These are phyloP conservation scores for Batillaria attramentaria DNA, from an alignment of 1,140 invertebrate genomes.

Conservation along the genomic window DNA sequence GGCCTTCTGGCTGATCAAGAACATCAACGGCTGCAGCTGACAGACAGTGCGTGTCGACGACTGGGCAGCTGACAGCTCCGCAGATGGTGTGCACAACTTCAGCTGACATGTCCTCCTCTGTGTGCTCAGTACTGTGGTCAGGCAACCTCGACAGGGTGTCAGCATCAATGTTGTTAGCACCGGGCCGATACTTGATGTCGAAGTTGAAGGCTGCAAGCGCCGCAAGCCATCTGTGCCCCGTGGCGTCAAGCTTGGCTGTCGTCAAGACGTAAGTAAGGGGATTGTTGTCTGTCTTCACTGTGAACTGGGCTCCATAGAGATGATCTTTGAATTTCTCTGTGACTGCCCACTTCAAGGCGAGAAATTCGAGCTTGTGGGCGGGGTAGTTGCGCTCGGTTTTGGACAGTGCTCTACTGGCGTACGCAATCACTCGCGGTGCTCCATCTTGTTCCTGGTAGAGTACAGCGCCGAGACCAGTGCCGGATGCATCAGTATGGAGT, in stretches of 20 bases:
- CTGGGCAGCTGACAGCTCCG: no score
- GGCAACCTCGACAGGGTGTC: slow-evolving; percentile 28
- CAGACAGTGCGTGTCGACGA: no score
- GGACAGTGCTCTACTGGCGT: slow-evolving; percentile 36
- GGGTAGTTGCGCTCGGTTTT: slow-evolving; percentile 35
- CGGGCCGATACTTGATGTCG: slow-evolving; percentile 10
- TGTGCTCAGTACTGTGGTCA: no score
- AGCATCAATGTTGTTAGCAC: slow-evolving; percentile 26
- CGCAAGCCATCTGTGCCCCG: slow-evolving; percentile 28
- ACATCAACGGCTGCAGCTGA: no score
- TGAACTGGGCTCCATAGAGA: slow-evolving; percentile 21
- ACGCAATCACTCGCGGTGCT: slow-evolving; percentile 36
- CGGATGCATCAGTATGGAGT: slow-evolving; percentile 52
- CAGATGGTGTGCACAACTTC: neutral
- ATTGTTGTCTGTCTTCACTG: slow-evolving; percentile 31
- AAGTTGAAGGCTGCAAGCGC: slow-evolving; percentile 20
- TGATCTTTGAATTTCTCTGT: slow-evolving; percentile 40
- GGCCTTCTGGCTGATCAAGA: no score
- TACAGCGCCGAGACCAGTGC: slow-evolving; percentile 52
- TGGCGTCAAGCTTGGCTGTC: slow-evolving; percentile 18
- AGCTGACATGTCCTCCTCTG: neutral
- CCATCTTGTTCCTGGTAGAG: slow-evolving; percentile 52
- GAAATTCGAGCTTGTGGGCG: slow-evolving; percentile 40
- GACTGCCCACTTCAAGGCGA: slow-evolving; percentile 44
- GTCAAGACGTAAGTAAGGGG: slow-evolving; percentile 22